Evolutionary conservation across 2,797 vertebrate species (phyloP), one percentile per base, ranked within the genome.

Genomic region (Gymnothorax reevesii): DNA sequence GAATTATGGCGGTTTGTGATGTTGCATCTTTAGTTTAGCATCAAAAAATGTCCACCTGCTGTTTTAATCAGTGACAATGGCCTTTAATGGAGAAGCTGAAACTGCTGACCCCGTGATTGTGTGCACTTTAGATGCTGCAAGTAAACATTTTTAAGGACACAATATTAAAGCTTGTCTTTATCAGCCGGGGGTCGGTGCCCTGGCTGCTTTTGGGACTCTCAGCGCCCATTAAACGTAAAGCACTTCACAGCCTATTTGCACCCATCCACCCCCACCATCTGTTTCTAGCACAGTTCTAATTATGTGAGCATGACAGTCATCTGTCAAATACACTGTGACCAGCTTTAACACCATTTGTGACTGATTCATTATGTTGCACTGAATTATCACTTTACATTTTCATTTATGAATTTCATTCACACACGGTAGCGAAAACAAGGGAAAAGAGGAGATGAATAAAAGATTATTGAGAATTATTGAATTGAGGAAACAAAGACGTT

Each of bases 211-310:
- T 73, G 86, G 62, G 82, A 25, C 49, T 49, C 64, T 15, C 17
- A 42, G 25, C 22, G 1, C 75, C 71, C 82, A n/a, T 86, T 73
- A 86, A 83, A 86, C 52, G 62, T 66, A 49, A 22, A 83, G 20
- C 86, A 71, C 66, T 83, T 83, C 69, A 69, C 86, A 73, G 80
- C 25, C 86, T 25, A 57, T 86, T 83, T 59, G 69, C 79, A 86
- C 25, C 73, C 73, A 25, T 25, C 69, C 52, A 77, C 77, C 10
- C 85, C 77, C 52, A n/a, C 86, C 86, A 86, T 83, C 86, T 86
- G 86, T 60, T 59, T 73, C 82, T 62, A 69, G 85, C 64, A 20
- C 60, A 33, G 17, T 13, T 69, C 52, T 20, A 33, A 86, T 82
- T 83, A 55, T 83, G 86, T 73, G 42, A 86, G 73, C 86, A 83